Evolutionary conservation across 1,140 invertebrate genomes (phyloP), one percentile per base, ranked within the genome.

Genomic region (Maconellicoccus hirsutus): DNA sequence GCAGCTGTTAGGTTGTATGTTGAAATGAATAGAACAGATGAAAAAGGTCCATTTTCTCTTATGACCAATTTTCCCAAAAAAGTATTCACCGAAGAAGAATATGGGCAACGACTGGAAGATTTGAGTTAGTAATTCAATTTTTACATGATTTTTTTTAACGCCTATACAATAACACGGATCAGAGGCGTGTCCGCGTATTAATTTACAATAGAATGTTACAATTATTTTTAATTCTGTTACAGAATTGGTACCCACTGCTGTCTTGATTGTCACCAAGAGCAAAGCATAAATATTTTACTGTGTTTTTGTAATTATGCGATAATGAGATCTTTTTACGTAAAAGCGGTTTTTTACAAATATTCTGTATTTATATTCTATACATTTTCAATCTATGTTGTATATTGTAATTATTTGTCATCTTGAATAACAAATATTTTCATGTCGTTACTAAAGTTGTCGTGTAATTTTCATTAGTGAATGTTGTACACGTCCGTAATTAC

Each of bases 41-140:
- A 79, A 0, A 70, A 78, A 0, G 82, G 79, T 8, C 82, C 84
- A 14, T 93, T 94, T 79, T 85, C 85, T 70, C 79, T 96, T 70
- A 92, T 93, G 87, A 94, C 90, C 16, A 87, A 84, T 73, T 95
- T 92, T 80, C 93, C 93, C n/a, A 86, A 85, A 77, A 91, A 90
- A 81, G 83, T 93, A 70, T 95, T 94, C 77, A 81, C 81, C n/a
- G 83, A 81, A n/a, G 91, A 93, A 25, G 93, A 96, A 79, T 94
- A 91, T 81, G 89, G 93, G 70, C 88, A 87, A 77, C 90, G 92
- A 19, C 81, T 96, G 69, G 87, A 90, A 75, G 80, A 84, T 74
- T 83, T 95, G 81, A 91, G 92, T 93, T 80, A 80, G 75, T 75
- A 23, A n/a, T n/a, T n/a, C n/a, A n/a, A n/a, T n/a, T n/a, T n/a